These are phyloP conservation scores for Enhydra lutris DNA, from an alignment of 2,113 vertebrate species.

Conservation along the genomic window DNA sequence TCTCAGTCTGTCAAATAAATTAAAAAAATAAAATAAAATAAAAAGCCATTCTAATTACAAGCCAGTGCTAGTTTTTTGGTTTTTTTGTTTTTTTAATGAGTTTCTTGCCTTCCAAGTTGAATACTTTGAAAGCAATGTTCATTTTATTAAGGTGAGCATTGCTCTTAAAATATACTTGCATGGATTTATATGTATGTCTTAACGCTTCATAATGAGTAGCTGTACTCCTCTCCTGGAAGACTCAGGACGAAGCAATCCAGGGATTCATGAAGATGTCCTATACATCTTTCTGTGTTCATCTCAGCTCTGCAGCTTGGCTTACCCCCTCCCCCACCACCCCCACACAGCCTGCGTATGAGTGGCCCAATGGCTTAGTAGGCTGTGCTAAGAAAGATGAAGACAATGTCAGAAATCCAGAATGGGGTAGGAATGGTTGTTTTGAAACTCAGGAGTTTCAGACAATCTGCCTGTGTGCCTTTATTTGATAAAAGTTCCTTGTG, in stretches of 20 bases:
- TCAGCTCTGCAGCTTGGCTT: neutral
- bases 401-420: neutral
- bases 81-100: neutral
- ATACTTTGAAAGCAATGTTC: neutral
- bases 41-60: conserved; percentile 15
- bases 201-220: neutral
- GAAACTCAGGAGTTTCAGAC: neutral
- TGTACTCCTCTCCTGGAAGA: neutral
- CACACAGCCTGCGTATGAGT: neutral
- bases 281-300: neutral
- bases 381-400: neutral
- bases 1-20: too few relatives aligned
- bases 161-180: neutral
- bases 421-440: neutral
- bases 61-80: neutral
- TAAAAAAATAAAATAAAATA: too few relatives aligned
- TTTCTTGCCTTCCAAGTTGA: neutral
- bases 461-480: neutral
- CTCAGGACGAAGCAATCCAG: neutral
- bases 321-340: too few relatives aligned
- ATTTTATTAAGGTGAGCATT: conserved; percentile 34
- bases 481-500: conserved; percentile 17
- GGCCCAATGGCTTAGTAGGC: neutral
- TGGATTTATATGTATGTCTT: neutral
- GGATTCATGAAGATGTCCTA: neutral